These are phyloP conservation scores for Drosophila cracens DNA, from an alignment of 2,888 invertebrate species.

Conservation along the genomic window DNA sequence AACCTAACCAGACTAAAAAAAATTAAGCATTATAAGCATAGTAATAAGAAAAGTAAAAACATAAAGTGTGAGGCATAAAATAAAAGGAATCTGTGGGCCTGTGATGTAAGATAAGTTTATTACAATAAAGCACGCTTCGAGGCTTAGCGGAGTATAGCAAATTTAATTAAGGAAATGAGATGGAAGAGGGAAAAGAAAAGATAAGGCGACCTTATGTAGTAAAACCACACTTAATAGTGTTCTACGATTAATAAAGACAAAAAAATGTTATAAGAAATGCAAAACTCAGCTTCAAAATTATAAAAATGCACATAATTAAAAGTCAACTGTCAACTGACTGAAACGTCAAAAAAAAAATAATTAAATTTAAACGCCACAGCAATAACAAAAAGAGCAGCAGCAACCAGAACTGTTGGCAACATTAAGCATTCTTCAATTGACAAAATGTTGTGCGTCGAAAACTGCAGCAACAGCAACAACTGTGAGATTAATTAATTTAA, in stretches of 20 bases:
- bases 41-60: too few species aligned
- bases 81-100: not conserved
- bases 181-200: too few species aligned
- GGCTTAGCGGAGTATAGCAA: not conserved
- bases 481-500: conserved; percentile 26
- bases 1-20: not conserved
- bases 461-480: conserved; percentile 8
- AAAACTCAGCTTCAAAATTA: not conserved
- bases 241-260: too few species aligned
- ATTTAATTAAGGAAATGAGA: not conserved
- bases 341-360: conserved; percentile 2
- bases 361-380: conserved; percentile 19
- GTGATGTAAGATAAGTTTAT: not conserved
- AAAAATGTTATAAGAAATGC: not conserved
- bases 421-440: conserved; percentile 6
- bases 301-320: not conserved
- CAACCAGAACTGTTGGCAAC: conserved; percentile 8
- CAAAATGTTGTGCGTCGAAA: conserved; percentile 30
- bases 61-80: not conserved
- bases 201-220: not conserved
- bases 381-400: not conserved
- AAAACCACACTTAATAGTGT: not conserved
- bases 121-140: not conserved
- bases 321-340: conserved; percentile 6
- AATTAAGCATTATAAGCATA: not conserved